Percentiles rank a stretch among this genome's conserved stretches.
Evolutionary conservation across 2,888 invertebrate species (phyloP).

Genomic region (Drosophila acutilabella): DNA sequence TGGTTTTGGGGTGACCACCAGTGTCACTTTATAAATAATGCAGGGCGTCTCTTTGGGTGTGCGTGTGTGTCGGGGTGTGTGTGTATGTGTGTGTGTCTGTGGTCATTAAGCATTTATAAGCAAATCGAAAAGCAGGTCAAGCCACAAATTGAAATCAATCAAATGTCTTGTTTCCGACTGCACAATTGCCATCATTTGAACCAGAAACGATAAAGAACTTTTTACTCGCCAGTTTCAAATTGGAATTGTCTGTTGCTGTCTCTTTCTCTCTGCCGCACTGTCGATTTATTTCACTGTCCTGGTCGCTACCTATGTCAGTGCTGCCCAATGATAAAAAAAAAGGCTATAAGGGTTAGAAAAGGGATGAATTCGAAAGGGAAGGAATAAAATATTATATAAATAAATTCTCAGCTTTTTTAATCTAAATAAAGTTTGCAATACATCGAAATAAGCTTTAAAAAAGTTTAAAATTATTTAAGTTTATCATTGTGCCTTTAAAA

Average conservation of each 20-base stretch:
- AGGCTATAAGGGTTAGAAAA: too few relatives aligned
- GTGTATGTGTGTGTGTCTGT: conserved; percentile 5
- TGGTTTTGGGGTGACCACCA: conserved; percentile 2
- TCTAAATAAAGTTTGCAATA: too few relatives aligned
- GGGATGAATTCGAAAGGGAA: too few relatives aligned
- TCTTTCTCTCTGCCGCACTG: neutral
- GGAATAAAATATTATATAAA: too few relatives aligned
- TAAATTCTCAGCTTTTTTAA: too few relatives aligned
- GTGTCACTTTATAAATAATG: conserved; percentile 20
- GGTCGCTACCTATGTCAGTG: too few relatives aligned
- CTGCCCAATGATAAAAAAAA: too few relatives aligned
- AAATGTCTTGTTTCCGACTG: conserved; percentile 22
- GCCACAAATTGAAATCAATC: conserved; percentile 37
- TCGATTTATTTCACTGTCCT: too few relatives aligned
- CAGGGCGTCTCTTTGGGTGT: conserved; percentile 1
- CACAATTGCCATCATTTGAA: conserved; percentile 20
- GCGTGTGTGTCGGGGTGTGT: neutral
- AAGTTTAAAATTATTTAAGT: too few relatives aligned
- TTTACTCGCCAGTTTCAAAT: neutral
- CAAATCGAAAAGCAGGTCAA: conserved; percentile 22
- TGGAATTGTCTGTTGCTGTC: neutral
- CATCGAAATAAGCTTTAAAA: too few relatives aligned
- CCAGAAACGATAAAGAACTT: neutral
- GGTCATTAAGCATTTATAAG: conserved; percentile 35
- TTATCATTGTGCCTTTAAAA: too few relatives aligned